Conservation (phyloP, 2,113 vertebrate genomes). For the Eclectus roratus region DNA sequence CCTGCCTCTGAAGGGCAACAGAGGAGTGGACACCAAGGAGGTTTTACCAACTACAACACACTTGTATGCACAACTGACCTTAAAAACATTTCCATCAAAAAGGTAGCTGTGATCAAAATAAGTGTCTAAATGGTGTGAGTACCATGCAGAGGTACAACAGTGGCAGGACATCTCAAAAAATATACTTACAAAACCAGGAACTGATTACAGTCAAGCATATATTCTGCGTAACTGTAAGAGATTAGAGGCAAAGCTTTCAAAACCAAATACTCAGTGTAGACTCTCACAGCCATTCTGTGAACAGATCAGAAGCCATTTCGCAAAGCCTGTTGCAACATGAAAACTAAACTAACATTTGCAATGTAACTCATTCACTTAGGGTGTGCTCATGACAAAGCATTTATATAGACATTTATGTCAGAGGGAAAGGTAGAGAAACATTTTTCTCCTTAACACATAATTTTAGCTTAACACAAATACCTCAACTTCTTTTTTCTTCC, state of each 20-base stretch:
- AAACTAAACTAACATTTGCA: not conserved
- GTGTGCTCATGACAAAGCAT: not conserved
- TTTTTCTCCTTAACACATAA: not conserved
- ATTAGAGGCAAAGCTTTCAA: not conserved
- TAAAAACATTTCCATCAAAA: not conserved
- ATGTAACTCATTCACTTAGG: not conserved
- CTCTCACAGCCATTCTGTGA: fast-evolving
- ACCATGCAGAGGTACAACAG: fast-evolving
- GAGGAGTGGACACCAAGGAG: not conserved
- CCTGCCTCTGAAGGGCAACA: not conserved
- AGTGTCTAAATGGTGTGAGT: not conserved
- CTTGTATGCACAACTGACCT: not conserved
- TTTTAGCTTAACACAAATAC: constrained; percentile 64
- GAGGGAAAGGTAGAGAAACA: not conserved
- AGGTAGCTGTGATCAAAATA: not conserved
- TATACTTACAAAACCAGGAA: not conserved
- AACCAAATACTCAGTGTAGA: not conserved
- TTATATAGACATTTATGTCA: not conserved
- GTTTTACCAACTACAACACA: not conserved
- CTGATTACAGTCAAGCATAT: not conserved
- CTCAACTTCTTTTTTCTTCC: constrained; percentile 83
- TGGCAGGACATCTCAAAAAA: not conserved
- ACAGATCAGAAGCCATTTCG: not conserved
- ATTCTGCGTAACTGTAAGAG: not conserved
- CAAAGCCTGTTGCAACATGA: not conserved